Evolutionary conservation across 2,113 vertebrate genomes (phyloP).

Genomic region (Cryptoleucopteryx plumbea): DNA sequence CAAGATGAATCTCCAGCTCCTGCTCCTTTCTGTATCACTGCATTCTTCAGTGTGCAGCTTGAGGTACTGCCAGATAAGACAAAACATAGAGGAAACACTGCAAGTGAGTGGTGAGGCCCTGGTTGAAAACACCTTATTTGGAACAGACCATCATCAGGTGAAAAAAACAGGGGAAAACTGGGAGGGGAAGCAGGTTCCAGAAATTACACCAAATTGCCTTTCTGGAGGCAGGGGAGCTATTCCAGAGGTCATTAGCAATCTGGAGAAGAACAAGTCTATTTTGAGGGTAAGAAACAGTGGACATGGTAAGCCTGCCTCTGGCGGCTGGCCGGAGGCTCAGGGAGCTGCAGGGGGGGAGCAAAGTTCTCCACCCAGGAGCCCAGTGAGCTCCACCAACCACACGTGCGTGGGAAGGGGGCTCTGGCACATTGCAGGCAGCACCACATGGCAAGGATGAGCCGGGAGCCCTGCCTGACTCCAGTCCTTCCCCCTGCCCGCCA

Average conservation of each 20-base stretch:
- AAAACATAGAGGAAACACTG: not conserved
- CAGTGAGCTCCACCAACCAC: not conserved
- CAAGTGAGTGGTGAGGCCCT: not conserved
- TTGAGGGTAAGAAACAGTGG: not conserved
- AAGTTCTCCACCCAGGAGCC: not conserved
- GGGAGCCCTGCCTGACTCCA: not conserved
- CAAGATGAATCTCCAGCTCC: not conserved
- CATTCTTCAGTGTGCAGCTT: not conserved
- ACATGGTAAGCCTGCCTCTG: no score
- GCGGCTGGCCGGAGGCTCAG: fast-evolving
- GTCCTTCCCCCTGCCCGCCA: fast-evolving
- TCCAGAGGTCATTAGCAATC: not conserved
- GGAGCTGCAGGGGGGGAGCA: fast-evolving
- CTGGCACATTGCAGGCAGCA: not conserved
- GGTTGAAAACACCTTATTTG: not conserved
- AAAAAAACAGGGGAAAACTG: fast-evolving
- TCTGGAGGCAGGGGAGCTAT: not conserved
- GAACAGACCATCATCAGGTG: not conserved
- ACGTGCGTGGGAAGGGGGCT: fast-evolving
- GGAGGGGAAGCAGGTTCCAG: fast-evolving
- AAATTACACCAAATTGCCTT: not conserved
- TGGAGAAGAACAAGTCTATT: not conserved
- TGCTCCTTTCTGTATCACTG: not conserved
- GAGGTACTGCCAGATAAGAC: not conserved
- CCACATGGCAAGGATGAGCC: not conserved